phyloP scores from a whole-genome alignment of 2,113 vertebrate genomes.

The Abramis brama region DNA sequence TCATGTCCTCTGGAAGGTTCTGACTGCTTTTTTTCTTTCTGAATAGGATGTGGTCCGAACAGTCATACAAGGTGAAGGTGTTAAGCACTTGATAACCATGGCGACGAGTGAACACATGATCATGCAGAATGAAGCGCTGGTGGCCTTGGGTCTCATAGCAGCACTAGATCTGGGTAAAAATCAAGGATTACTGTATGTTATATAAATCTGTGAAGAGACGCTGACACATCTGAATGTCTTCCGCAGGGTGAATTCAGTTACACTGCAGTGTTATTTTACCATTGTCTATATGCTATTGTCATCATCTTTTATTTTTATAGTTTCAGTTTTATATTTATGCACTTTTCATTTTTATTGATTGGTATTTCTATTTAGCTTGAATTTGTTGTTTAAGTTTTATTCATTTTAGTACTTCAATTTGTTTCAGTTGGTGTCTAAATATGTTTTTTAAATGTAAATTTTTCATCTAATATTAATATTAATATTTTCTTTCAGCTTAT shows the following conservation, averaged over 20 bases:
- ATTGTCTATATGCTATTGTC: neutral
- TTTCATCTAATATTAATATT: neutral
- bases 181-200: neutral
- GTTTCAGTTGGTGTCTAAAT: too few species aligned
- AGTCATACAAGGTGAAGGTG: constrained; percentile 90
- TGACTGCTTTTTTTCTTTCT: constrained; percentile 25
- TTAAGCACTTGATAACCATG: constrained; percentile 96
- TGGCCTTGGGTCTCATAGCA: constrained; percentile 92
- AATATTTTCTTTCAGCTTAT: neutral
- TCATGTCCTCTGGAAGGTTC: neutral
- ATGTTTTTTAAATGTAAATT: too few species aligned
- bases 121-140: constrained; percentile 99
- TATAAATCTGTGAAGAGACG: neutral
- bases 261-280: neutral
- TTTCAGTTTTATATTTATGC: too few species aligned
- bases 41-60: constrained; percentile 91
- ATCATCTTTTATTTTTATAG: too few species aligned
- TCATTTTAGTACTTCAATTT: too few species aligned
- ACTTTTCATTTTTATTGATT: too few species aligned
- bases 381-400: too few species aligned
- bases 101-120: constrained; percentile 98
- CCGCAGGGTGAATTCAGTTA: neutral
- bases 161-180: constrained; percentile 89
- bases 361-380: too few species aligned
- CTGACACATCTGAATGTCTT: neutral